These are phyloP conservation scores for Andrena flavipes DNA, from an alignment of 2,888 invertebrate species.

Conservation along the genomic window DNA sequence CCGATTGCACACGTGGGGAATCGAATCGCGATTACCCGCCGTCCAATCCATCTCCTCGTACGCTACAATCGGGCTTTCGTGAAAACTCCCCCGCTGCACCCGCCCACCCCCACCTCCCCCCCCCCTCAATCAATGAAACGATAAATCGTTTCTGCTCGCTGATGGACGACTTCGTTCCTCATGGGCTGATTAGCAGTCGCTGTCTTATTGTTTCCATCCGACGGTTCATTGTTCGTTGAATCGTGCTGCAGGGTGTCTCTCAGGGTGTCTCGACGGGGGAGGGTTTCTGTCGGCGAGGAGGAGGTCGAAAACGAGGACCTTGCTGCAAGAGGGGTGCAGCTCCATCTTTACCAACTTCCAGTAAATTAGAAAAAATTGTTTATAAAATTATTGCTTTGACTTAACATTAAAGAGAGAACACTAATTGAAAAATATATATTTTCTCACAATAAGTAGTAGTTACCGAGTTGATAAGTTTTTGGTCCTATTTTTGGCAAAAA, in stretches of 20 bases:
- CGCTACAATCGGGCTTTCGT: slow-evolving; percentile 19
- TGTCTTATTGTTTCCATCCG: slow-evolving; percentile 18
- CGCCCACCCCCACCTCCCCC: background rate
- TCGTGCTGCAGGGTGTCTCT: background rate
- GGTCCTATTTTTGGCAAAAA: too few species aligned
- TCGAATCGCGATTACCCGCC: slow-evolving; percentile 51
- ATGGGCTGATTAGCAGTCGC: slow-evolving; percentile 38
- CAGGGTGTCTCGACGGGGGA: background rate
- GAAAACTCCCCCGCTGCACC: slow-evolving; percentile 32
- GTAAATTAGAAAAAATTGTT: too few species aligned
- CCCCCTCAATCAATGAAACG: slow-evolving; percentile 47
- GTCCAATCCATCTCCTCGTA: slow-evolving; percentile 15
- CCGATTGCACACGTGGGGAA: slow-evolving; percentile 56
- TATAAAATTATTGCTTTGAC: too few species aligned
- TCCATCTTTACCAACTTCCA: too few species aligned
- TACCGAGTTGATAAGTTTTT: too few species aligned
- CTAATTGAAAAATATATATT: too few species aligned
- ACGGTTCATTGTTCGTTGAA: slow-evolving; percentile 22
- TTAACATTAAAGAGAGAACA: too few species aligned
- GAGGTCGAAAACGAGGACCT: background rate
- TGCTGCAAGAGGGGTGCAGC: background rate
- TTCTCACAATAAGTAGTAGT: too few species aligned
- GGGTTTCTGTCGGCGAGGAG: too few species aligned
- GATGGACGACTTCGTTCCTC: slow-evolving; percentile 50
- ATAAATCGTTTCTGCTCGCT: slow-evolving; percentile 48